Evolutionary conservation across 2,113 vertebrate genomes (phyloP), one percentile per base, ranked within the genome.

Genomic region (Trematocara marginatum): DNA sequence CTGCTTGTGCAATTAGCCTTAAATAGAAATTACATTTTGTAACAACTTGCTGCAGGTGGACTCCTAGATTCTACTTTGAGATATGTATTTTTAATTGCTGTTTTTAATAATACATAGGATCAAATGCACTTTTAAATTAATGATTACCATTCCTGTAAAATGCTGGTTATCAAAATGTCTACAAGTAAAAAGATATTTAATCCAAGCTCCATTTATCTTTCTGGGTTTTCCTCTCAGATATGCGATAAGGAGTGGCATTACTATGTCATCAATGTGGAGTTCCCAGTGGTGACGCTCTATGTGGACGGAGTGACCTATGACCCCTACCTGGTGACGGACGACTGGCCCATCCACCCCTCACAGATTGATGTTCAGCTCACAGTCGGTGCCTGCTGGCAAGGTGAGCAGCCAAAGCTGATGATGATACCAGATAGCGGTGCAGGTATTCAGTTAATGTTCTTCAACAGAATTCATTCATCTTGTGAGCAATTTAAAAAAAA

Each of bases 181-280:
- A 4, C 26, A n/a, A 76, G 26, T 76, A 51, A 47, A 49, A 76
- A 31, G 23, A 76, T 76, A 49, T 76, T 20, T 35, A 76, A 40
- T 15, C 2, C 10, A 1, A 47, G 18, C n/a, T 76, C 45, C 6
- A 16, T 54, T 47, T 3, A 16, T 35, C 31, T 12, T 16, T 1
- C 11, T 78, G 6, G 38, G 15, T 53, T 76, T 51, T 31, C 7
- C n/a, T 34, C 47, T 76, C 95, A 99, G 99, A 99, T 99, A 88
- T 99, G 99, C 89, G 98, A 99, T 94, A 99, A 99, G 94, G 98
- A 99, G 90, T 99, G 99, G 99, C 99, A 99, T 94, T 99, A 99
- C 95, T 99, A 99, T 2, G 95, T 99, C 81, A 97, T 99, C 90
- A 99, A 98, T 0, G 97, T 99, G 79, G 98, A 98, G 91, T 98